Evolutionary conservation across 1,140 invertebrate genomes (phyloP), one percentile per base, ranked within the genome.

Genomic region (Kradibia gibbosae): DNA sequence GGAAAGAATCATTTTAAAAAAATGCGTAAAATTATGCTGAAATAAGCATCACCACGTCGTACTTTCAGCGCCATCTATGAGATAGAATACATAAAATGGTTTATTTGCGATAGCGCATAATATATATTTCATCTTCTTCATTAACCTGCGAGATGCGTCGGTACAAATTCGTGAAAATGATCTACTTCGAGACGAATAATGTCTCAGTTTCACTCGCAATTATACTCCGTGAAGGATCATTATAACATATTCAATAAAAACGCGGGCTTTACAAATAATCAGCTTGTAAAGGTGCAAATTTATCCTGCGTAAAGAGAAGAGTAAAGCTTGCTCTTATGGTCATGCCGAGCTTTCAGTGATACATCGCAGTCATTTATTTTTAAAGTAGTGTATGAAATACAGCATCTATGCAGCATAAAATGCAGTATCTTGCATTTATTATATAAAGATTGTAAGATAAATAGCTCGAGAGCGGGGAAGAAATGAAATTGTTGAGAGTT

Each of bases 41-140:
- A n/a, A n/a, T 48, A 17, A 17, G 45, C 45, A 48, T 48, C 45
- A 48, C 3, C n/a, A 5, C 55, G 2, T 25, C 55, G 50, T 48
- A 4, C 10, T 20, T 11, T 22, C 10, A 55, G 20, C 55, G 55
- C 55, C 55, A 57, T 15, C 55, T 28, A 25, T 13, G 55, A 57
- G 55, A 28, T 7, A 28, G 5, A 3, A 25, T 25, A 57, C 55
- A 25, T 25, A 57, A 57, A 57, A 25, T 57, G 13, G 25, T 28
- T n/a, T 57, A 25, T 57, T 57, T 25, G 17, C 74, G n/a, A 76
- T 76, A 76, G 3, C 55, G 10, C 55, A n/a, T 76, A 45, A 60
- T 75, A 34, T 75, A 75, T n/a, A 75, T 60, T 60, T 50, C 20
- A 60, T 28, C 39, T 75, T 75, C 53, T 10, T 60, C 73, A 75